phyloP scores from a whole-genome alignment of 2,113 vertebrate species.

The Odocoileus hemionus region DNA sequence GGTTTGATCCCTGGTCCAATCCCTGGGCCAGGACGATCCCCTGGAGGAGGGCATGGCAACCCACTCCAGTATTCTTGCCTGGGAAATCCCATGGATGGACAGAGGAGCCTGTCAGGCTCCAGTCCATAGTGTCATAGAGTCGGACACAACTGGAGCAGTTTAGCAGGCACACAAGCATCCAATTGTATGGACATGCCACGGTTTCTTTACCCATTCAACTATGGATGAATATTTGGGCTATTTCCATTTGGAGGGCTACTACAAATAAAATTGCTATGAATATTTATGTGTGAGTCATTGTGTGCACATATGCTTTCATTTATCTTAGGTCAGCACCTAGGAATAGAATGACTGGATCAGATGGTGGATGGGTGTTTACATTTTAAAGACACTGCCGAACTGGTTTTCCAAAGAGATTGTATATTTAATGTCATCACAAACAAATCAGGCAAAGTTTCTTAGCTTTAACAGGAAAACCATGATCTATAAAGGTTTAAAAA shows the following conservation, averaged over 20 bases:
- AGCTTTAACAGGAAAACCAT: neutral
- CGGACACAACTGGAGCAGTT: neutral
- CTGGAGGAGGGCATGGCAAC: neutral
- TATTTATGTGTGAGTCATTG: neutral
- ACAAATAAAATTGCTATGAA: neutral
- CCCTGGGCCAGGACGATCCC: neutral
- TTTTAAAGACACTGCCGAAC: neutral
- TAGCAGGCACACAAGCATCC: neutral
- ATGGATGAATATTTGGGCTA: neutral
- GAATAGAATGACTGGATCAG: neutral
- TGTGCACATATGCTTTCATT: neutral
- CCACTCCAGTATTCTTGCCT: neutral
- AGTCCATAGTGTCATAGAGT: neutral
- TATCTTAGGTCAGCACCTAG: neutral
- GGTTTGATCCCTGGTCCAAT: neutral
- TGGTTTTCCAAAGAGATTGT: neutral
- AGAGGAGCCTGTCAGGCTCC: neutral
- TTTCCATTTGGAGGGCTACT: neutral
- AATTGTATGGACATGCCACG: neutral
- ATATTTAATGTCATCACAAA: neutral
- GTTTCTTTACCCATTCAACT: neutral
- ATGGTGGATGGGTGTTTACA: neutral
- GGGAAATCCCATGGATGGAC: fast-evolving
- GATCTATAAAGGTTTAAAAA: neutral
- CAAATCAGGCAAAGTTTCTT: neutral